Base-by-base conservation (phyloP, 2,797 vertebrate genomes). In the Malacoraja senta region DNA sequence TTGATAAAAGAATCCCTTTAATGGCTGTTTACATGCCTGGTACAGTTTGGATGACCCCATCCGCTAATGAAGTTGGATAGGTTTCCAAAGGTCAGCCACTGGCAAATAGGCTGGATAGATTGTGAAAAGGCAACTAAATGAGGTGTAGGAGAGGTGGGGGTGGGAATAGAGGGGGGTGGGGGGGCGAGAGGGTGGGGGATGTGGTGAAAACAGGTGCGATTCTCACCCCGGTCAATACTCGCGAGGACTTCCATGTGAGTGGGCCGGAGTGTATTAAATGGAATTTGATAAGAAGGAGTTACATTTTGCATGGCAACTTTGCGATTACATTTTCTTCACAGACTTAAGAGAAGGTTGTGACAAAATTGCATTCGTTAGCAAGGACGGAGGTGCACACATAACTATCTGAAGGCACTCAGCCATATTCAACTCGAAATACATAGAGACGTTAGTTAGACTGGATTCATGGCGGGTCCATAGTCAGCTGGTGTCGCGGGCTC, bases 1-100 rank as follows among this genome's bases (percentile, higher is more conserved):
- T 97, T 98, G 98, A 98, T 97, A 97, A 97, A 97, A 96, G 97
- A 95, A 96, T 95, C 94, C 94, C 94, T 96, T 95, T 95, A 95
- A 96, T 96, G 96, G 95, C 95, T 94, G 95, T 95, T 95, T 95
- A 95, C 96, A 94, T 95, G 95, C 93, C 94, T 93, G 94, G 93
- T 95, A 53, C 95, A 94, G 95, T 95, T 95, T 95, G 95, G 95
- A 95, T 95, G 95, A 94, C 95, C 95, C 94, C 94, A 93, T 94
- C 95, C 93, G 95, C 96, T 97, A 96, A 97, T 96, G 96, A 96
- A 96, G 95, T 94, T 93, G 94, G 96, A 96, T 95, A 93, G 95
- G 93, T 93, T 19, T 91, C 95, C 94, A 90, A 93, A 96, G 96
- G 96, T 96, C 95, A 96, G 88, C 74, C 93, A 13, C 77, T 94